A percentile compares a stretch with the other conserved stretches of the same genome.
Conservation (phyloP, 1,140 invertebrate species). For the Oryzaephilus surinamensis region DNA sequence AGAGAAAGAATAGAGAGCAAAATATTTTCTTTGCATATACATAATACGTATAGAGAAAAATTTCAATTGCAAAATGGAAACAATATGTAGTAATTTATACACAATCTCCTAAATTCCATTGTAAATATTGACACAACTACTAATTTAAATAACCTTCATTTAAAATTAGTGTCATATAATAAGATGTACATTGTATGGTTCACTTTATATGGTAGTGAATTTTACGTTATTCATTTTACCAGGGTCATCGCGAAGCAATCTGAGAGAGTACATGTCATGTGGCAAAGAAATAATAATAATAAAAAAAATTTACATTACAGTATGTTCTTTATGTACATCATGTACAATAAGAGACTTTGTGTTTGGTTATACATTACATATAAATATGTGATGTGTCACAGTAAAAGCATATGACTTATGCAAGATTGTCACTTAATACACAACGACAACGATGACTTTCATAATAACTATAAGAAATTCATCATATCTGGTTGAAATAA, state of each 20-base stretch:
- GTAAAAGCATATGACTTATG: conserved; percentile 25
- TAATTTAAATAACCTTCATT: too few species aligned
- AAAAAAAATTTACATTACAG: conserved; percentile 22
- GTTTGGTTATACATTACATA: too few species aligned
- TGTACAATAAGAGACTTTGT: conserved; percentile 24
- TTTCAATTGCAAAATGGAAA: conserved; percentile 2
- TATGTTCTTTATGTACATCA: conserved; percentile 19
- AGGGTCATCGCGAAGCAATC: conserved; percentile 22
- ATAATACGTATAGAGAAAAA: not conserved
- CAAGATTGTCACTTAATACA: conserved; percentile 24
- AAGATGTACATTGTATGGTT: too few species aligned
- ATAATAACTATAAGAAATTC: conserved; percentile 8
- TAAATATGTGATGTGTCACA: conserved; percentile 29
- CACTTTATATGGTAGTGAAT: conserved; percentile 8
- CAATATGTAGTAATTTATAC: conserved; percentile 10
- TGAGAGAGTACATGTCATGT: conserved; percentile 21
- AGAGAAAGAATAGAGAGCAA: not conserved
- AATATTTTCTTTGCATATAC: conserved; percentile 1
- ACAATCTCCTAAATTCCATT: too few species aligned
- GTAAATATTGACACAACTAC: too few species aligned
- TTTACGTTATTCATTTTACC: too few species aligned
- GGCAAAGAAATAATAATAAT: too few species aligned
- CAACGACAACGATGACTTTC: conserved; percentile 12
- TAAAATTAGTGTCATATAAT: too few species aligned
- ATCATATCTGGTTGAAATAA: too few species aligned